Evolutionary conservation across 2,113 vertebrate species (phyloP).

Genomic region (Corythoichthys haematopterus): DNA sequence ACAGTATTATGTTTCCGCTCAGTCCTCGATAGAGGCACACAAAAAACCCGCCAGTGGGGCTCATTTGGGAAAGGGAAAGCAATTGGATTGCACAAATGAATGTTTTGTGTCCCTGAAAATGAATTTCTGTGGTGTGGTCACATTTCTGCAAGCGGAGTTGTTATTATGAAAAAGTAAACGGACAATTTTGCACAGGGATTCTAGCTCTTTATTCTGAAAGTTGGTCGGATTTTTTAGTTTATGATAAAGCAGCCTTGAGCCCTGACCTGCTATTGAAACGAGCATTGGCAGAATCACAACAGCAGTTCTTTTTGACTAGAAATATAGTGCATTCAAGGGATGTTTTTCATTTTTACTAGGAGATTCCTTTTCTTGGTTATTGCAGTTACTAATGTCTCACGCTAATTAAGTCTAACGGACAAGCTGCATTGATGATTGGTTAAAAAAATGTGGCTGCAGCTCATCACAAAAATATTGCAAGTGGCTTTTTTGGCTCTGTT

Average conservation of each 20-base stretch:
- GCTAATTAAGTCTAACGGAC: not conserved
- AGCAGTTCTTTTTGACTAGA: not conserved
- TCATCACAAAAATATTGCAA: not conserved
- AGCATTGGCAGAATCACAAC: not conserved
- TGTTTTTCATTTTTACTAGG: conserved; percentile 8
- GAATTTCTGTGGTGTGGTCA: conserved; percentile 9
- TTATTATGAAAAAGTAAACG: conserved; percentile 23
- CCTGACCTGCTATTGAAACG: not conserved
- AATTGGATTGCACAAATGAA: conserved; percentile 10
- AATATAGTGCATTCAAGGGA: not conserved
- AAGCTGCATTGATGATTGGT: not conserved
- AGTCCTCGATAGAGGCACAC: conserved; percentile 14
- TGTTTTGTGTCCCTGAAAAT: conserved; percentile 30
- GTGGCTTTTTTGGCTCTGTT: not conserved
- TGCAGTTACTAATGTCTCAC: not conserved
- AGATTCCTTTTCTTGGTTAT: not conserved
- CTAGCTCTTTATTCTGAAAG: conserved; percentile 26
- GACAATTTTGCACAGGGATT: conserved; percentile 8
- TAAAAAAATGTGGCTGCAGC: not conserved
- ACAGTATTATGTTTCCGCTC: conserved; percentile 13
- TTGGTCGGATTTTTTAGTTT: not conserved
- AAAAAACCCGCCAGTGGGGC: conserved; percentile 11
- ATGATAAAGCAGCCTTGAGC: not conserved
- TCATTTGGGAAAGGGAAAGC: conserved; percentile 21
- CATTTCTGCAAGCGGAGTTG: conserved; percentile 3